Conservation (phyloP, 2,113 vertebrate species). For the Larimichthys polyactis region DNA sequence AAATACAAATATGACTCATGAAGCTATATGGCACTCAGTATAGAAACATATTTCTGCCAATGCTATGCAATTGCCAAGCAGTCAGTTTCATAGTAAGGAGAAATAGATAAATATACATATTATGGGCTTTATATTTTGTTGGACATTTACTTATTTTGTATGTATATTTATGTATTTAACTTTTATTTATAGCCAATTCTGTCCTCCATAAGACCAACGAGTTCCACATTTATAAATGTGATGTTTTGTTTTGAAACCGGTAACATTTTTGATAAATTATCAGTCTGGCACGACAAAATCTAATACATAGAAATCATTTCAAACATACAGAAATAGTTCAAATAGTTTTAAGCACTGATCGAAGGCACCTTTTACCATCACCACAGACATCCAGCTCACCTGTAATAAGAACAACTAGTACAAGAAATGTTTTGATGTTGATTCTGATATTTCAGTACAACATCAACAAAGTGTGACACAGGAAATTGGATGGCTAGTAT, state of each 20-base stretch:
- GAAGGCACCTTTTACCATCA: constrained; percentile 8
- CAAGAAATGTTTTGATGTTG: not conserved
- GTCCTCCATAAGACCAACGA: constrained; percentile 5
- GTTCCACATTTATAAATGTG: not conserved
- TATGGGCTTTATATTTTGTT: not conserved
- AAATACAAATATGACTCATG: constrained; percentile 5
- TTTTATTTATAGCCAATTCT: not conserved
- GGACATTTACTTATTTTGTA: constrained; percentile 10
- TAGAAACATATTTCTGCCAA: constrained; percentile 7
- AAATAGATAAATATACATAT: constrained; percentile 23
- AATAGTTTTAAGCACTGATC: not conserved
- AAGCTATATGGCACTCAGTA: constrained; percentile 25
- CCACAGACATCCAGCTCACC: not conserved
- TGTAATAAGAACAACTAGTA: constrained; percentile 1
- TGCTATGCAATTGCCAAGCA: constrained; percentile 7
- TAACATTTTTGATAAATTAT: not conserved
- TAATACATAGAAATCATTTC: not conserved
- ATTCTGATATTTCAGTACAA: not conserved
- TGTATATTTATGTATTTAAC: not conserved
- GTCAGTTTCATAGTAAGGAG: not conserved
- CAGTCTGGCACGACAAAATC: constrained; percentile 18
- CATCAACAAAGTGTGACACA: not conserved
- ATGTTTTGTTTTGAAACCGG: not conserved
- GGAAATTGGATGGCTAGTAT: not conserved
- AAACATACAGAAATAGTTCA: constrained; percentile 10